Percentiles rank a stretch among this genome's conserved stretches.
Conservation (phyloP, 2,888 invertebrate species). For the Brachycybe producta region DNA sequence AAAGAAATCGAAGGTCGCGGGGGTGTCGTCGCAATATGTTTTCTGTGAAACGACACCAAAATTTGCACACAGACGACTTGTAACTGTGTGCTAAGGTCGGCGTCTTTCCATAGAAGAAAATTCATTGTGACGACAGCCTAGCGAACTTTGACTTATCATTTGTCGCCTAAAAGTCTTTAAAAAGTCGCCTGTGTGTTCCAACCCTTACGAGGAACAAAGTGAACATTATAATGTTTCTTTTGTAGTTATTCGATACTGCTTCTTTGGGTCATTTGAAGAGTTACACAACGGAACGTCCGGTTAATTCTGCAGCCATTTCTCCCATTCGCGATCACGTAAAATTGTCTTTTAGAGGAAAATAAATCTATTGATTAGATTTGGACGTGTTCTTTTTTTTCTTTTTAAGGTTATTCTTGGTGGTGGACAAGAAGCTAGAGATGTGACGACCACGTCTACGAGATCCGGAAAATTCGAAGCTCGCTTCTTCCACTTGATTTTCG, state of each 20-base stretch:
- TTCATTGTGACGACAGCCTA: background rate
- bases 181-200: too few species aligned
- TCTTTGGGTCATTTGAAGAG: slow-evolving; percentile 77
- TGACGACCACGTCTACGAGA: slow-evolving; percentile 84
- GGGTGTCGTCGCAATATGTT: too few species aligned
- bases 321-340: slow-evolving; percentile 84
- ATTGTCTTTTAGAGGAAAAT: slow-evolving; percentile 16
- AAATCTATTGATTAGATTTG: background rate
- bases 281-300: slow-evolving; percentile 93
- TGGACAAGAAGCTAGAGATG: slow-evolving; percentile 99
- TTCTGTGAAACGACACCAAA: too few species aligned
- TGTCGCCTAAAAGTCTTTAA: too few species aligned
- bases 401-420: slow-evolving; percentile 78
- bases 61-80: too few species aligned
- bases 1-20: too few species aligned
- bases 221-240: slow-evolving; percentile 19
- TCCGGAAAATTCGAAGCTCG: slow-evolving; percentile 93
- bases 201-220: too few species aligned
- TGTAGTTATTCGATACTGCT: slow-evolving; percentile 67
- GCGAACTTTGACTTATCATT: too few species aligned
- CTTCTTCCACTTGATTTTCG: slow-evolving; percentile 90
- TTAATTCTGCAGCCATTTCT: slow-evolving; percentile 95
- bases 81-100: too few species aligned
- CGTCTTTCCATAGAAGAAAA: too few species aligned
- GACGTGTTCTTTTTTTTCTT: slow-evolving; percentile 9